Base-by-base conservation (phyloP, 2,888 invertebrate genomes). In the Tachina lurida region DNA sequence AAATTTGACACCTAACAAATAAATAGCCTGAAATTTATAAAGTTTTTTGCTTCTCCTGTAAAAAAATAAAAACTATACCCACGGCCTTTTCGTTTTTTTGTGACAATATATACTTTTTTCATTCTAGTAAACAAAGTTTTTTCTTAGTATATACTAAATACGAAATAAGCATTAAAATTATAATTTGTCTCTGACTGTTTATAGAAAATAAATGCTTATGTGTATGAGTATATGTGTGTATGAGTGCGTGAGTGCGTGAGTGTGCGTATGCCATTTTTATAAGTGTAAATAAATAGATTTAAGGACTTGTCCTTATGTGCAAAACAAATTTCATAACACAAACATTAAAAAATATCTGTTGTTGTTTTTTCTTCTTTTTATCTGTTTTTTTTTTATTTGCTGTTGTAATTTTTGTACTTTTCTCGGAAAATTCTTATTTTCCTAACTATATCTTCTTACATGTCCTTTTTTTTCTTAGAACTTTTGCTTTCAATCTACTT, bases 401-500 rank as follows among this genome's bases (percentile, higher is more conserved):
- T 31, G 31, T 12, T 45, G n/a, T 9, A 17, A 13, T 45, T 43
- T 43, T 12, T 43, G 1, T 17, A 31, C 31, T 39, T 3, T 68
- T 31, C 45, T 78, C 31, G 41, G 41, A 62, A 62, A 39, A 9
- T 54, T 76, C 17, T 45, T 54, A 49, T 43, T 45, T 47, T 60
- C 31, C 52, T 52, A 9, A 7, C 3, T 47, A 31, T n/a, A 65
- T 47, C 0, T 47, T 19, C 41, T 65, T 65, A 19, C 17, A 31
- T 65, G 19, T 62, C 10, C 31, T 13, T 31, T 47, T 60, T 58
- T n/a, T 60, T 49, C 13, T 41, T 22, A 41, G n/a, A 15, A 22
- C 52, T 68, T 62, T 70, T 52, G 60, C 68, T 31, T 52, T 68
- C 52, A 68, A 62, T 60, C 60, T 52, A 77, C 68, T 77, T 67